Base-by-base conservation (phyloP, 92 coral and sea anemone genomes). In the Pocillopora grandis region DNA sequence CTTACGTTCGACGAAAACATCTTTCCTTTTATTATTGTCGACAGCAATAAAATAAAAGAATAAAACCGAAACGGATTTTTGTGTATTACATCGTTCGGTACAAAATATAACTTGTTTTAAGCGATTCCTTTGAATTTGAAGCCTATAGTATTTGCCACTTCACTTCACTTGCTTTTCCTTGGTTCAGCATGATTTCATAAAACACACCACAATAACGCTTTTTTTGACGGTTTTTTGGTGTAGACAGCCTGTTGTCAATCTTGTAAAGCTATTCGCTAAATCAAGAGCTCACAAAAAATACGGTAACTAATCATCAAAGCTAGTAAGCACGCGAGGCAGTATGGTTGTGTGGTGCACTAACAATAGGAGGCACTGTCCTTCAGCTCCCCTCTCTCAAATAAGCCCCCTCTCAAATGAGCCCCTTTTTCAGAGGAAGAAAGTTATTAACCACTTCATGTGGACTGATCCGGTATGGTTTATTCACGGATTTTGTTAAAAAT, bases 271-370 rank as follows among this genome's bases (percentile, higher is more conserved):
- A 42, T 42, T 0, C 8, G 52, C 52, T 42, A 42, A 3, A 42
- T 42, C 52, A 42, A 42, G 52, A 42, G 52, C 8, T 42, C 52
- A 42, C 52, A 42, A 42, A 42, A 42, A 3, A 42, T 42, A 42
- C 8, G 52, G 52, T 42, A 2, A 42, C 52, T 42, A 42, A 42
- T 7, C 52, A 42, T 42, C 78, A 17, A 74, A 37, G 80, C 80
- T 18, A 58, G 80, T 58, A 76, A 76, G 66, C 80, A 48, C 20
- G 67, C 67, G 80, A 76, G 80, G 59, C 66, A 76, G 58, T 66
- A 76, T 76, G 80, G 80, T 76, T 76, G 66, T n/a, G 80, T 76
- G 80, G 67, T 76, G 80, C 61, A 72, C 77, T 72, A 72, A 72
- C 60, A 49, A 72, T 42, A 72, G 77, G 77, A 72, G 61, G 77